These are phyloP conservation scores for Psephotus haematonotus DNA, from an alignment of 2,113 vertebrate genomes.

Conservation along the genomic window DNA sequence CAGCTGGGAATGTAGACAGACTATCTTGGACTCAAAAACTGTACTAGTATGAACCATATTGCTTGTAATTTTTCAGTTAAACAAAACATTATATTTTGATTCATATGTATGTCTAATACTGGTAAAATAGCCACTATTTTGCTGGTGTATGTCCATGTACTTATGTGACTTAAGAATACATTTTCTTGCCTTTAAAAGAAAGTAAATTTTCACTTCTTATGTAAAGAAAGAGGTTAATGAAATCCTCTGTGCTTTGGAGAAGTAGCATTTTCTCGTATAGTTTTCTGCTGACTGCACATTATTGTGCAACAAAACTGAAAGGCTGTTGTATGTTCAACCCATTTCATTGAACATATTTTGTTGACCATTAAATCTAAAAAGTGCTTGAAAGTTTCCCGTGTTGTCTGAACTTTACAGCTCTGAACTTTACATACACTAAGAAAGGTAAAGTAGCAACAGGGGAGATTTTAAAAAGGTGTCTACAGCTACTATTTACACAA, in stretches of 20 bases:
- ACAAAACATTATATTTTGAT: not conserved
- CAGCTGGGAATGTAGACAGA: not conserved
- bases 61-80: not conserved
- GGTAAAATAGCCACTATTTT: not conserved
- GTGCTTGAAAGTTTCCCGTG: not conserved
- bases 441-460: not conserved
- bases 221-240: not conserved
- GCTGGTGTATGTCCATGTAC: not conserved
- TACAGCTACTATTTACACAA: not conserved
- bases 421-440: not conserved
- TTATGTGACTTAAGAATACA: not conserved
- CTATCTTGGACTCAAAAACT: not conserved
- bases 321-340: not conserved
- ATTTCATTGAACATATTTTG: not conserved
- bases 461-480: not conserved
- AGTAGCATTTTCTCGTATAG: not conserved
- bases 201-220: not conserved
- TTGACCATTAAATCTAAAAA: not conserved
- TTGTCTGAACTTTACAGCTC: not conserved
- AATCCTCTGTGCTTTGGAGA: not conserved
- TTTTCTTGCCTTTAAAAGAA: not conserved
- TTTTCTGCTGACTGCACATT: not conserved
- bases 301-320: not conserved
- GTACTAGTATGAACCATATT: not conserved
- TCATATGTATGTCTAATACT: not conserved